A percentile compares a stretch with the other conserved stretches of the same genome.
Conservation (phyloP, 2,888 invertebrate genomes). For the Lysandra coridon region DNA sequence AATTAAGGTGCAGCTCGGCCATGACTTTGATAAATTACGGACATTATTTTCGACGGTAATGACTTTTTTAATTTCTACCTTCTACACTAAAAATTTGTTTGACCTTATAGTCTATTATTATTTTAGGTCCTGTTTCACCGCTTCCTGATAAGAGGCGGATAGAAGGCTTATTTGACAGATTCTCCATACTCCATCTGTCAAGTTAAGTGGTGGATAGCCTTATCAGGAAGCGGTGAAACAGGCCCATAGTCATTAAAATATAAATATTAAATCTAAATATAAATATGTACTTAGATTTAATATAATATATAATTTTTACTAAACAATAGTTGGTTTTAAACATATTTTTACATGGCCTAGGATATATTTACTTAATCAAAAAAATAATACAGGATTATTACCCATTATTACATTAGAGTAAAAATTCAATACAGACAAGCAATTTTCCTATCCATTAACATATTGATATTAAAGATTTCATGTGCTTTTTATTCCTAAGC, state of each 20-base stretch:
- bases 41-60: slow-evolving; percentile 4
- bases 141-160: too few relatives aligned
- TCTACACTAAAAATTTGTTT: background rate
- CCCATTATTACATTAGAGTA: background rate
- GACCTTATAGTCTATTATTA: background rate
- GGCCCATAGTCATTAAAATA: too few relatives aligned
- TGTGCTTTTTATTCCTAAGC: background rate
- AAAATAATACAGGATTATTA: background rate
- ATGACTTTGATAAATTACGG: background rate
- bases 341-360: too few relatives aligned
- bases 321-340: too few relatives aligned
- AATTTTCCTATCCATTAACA: background rate
- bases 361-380: too few relatives aligned
- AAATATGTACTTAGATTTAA: background rate
- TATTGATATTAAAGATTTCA: background rate
- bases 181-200: too few relatives aligned
- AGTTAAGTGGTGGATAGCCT: too few relatives aligned
- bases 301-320: background rate
- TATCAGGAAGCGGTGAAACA: too few relatives aligned
- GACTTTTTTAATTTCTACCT: slow-evolving; percentile 2
- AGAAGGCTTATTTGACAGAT: too few relatives aligned
- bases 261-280: too few relatives aligned
- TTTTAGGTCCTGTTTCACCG: background rate
- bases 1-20: slow-evolving; percentile 17
- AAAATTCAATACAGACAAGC: background rate